phyloP scores from a whole-genome alignment of 2,888 invertebrate species.

The Geotrupes spiniger region DNA sequence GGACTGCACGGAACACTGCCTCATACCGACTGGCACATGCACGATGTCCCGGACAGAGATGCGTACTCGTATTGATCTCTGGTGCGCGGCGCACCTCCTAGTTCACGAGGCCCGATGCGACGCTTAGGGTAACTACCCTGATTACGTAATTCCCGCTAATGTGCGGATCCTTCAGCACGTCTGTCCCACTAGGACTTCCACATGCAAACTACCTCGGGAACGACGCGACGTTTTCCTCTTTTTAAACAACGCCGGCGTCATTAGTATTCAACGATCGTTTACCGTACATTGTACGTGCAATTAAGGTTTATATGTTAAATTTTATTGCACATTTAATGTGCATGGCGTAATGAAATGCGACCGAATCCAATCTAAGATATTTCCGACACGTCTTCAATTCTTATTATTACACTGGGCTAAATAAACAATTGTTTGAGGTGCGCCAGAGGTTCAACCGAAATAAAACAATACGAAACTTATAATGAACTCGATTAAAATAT shows the following conservation, averaged over 20 bases:
- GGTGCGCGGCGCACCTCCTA: constrained; percentile 30
- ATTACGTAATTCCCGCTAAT: constrained; percentile 36
- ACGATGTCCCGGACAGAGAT: constrained; percentile 39
- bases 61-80: constrained; percentile 46
- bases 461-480: too few relatives aligned
- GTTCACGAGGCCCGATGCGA: constrained; percentile 26
- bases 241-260: constrained; percentile 9
- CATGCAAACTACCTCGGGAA: constrained; percentile 16
- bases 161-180: constrained; percentile 26
- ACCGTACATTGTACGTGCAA: constrained; percentile 2
- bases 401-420: too few relatives aligned
- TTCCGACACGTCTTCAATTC: too few relatives aligned
- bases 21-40: constrained; percentile 29
- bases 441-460: too few relatives aligned
- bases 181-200: constrained; percentile 22
- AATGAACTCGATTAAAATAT: too few relatives aligned
- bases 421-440: too few relatives aligned
- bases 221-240: constrained; percentile 10
- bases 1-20: constrained; percentile 35
- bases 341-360: too few relatives aligned
- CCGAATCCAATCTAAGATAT: too few relatives aligned
- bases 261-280: constrained; percentile 16
- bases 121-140: constrained; percentile 35
- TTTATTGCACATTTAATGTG: neutral
- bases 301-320: constrained; percentile 3